Conservation (phyloP, 2,113 vertebrate species). For the Procavia capensis region DNA sequence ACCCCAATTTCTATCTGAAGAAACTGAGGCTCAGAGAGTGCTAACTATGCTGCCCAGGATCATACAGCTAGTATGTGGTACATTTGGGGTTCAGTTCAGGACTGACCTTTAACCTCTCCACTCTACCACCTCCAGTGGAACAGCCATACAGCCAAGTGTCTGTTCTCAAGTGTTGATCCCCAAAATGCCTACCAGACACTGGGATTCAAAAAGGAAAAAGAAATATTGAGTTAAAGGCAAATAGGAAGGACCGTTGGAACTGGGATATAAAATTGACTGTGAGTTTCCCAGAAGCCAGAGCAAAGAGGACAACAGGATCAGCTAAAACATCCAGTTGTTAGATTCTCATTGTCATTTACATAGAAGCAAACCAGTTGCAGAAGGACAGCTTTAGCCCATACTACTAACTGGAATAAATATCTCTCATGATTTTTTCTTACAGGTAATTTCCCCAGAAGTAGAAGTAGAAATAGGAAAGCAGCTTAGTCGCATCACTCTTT, state of each 20-base stretch:
- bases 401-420: neutral
- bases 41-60: neutral
- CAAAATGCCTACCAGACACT: neutral
- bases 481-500: neutral
- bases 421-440: neutral
- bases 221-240: neutral
- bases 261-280: neutral
- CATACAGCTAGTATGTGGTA: neutral
- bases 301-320: neutral
- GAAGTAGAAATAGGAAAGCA: neutral
- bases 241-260: neutral
- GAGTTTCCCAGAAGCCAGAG: neutral
- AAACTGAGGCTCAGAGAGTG: neutral
- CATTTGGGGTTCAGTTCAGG: neutral
- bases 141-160: neutral
- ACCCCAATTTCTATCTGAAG: neutral
- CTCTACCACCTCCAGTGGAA: neutral
- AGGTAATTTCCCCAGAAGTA: neutral
- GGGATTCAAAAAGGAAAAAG: neutral
- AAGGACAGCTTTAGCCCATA: neutral
- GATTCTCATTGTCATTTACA: neutral
- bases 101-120: neutral
- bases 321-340: neutral
- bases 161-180: neutral
- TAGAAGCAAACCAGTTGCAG: neutral